Evolutionary conservation across 2,797 vertebrate species (phyloP).

Genomic region (Enteromius paludinosus): DNA sequence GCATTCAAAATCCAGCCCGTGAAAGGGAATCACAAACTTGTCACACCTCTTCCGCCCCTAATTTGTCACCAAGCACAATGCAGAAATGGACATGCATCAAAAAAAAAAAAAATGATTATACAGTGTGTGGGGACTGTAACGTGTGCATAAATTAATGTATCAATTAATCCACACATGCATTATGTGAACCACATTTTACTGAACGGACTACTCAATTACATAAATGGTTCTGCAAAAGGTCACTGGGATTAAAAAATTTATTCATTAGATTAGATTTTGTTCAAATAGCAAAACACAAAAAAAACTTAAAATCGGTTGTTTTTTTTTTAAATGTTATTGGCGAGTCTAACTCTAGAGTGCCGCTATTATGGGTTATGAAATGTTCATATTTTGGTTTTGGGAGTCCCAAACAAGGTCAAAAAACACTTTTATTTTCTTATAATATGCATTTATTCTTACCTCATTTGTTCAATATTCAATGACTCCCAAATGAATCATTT

Average conservation of each 20-base stretch:
- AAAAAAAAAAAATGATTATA: not conserved
- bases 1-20: constrained; percentile 44
- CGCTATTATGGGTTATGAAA: no score
- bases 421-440: no score
- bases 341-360: not conserved
- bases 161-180: constrained; percentile 4
- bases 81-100: constrained; percentile 10
- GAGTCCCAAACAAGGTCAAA: no score
- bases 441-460: no score
- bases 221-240: not conserved
- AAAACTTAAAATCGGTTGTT: not conserved
- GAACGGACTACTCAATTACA: not conserved
- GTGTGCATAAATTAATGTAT: not conserved
- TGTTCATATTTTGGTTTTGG: no score
- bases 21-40: constrained; percentile 56
- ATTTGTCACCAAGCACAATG: constrained; percentile 38
- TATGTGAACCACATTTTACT: not conserved
- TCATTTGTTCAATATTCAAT: no score
- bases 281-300: not conserved
- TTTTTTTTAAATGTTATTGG: not conserved
- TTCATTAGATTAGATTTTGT: not conserved
- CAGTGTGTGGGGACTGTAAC: not conserved
- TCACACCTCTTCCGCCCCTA: constrained; percentile 33
- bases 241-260: not conserved
- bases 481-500: no score